Evolutionary conservation across 2,797 vertebrate species (phyloP).

Genomic region (Ara ararauna): DNA sequence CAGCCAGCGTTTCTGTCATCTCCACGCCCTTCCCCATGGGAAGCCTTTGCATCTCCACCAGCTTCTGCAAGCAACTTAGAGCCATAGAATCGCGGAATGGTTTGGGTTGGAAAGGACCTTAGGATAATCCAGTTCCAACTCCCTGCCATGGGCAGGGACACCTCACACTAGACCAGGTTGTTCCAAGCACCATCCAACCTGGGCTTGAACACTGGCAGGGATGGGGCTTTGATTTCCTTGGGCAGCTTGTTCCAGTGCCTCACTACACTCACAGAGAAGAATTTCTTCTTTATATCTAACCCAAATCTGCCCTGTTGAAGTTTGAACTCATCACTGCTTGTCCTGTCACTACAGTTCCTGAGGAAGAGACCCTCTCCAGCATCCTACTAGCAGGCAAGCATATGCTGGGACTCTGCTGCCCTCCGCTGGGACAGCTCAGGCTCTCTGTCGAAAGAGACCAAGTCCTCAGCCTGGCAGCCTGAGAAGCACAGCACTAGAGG

Average conservation of each 20-base stretch:
- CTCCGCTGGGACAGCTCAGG: neutral
- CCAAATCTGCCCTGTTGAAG: neutral
- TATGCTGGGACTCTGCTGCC: slow-evolving; percentile 48
- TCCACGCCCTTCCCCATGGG: slow-evolving; percentile 45
- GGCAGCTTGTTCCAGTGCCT: neutral
- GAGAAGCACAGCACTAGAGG: neutral
- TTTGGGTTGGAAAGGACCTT: neutral
- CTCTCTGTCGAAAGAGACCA: neutral
- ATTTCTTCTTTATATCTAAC: neutral
- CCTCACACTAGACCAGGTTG: neutral
- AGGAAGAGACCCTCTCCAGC: neutral
- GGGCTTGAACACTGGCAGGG: neutral
- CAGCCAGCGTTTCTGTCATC: slow-evolving; percentile 8
- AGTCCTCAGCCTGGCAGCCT: neutral
- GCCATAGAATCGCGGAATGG: neutral
- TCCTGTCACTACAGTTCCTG: neutral
- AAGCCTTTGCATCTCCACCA: neutral
- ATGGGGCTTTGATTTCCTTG: neutral
- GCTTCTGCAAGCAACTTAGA: neutral
- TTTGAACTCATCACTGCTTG: neutral
- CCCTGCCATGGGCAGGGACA: neutral
- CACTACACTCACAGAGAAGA: neutral
- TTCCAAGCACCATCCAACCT: neutral
- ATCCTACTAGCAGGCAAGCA: neutral
- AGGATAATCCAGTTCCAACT: neutral